Percentiles rank a stretch among this genome's conserved stretches.
Evolutionary conservation across 2,113 vertebrate species (phyloP).

Genomic region (Phoxinus phoxinus): DNA sequence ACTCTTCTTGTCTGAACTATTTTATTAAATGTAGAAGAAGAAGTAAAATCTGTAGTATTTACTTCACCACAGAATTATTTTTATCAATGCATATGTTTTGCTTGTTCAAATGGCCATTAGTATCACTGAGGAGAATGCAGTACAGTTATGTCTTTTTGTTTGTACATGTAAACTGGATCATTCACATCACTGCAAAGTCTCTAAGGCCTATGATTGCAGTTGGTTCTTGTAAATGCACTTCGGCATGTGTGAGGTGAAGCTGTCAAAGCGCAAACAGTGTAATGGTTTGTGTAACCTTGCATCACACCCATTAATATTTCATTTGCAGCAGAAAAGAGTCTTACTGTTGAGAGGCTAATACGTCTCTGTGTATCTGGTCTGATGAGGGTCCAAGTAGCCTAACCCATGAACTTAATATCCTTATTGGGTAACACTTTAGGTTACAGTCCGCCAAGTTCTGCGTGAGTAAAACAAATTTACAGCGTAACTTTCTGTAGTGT

Average conservation of each 20-base stretch:
- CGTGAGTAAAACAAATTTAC: no score
- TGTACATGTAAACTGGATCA: not conserved
- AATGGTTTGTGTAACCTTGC: conserved; percentile 43
- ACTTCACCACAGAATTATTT: no score
- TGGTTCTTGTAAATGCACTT: conserved; percentile 3
- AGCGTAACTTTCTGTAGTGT: no score
- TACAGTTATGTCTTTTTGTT: not conserved
- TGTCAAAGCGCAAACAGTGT: conserved; percentile 28
- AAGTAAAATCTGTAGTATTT: no score
- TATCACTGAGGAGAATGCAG: not conserved
- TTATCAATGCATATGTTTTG: no score
- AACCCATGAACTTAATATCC: not conserved
- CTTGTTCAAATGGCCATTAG: not conserved
- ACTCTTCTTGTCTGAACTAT: no score
- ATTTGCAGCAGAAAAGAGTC: conserved; percentile 17
- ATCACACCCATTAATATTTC: conserved; percentile 51
- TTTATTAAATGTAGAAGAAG: no score
- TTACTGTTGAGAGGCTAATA: conserved; percentile 18
- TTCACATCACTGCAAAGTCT: not conserved
- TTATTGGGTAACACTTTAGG: not conserved
- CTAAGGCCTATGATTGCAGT: not conserved
- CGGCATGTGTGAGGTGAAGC: conserved; percentile 26
- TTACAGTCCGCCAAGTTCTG: no score
- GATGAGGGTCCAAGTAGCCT: conserved; percentile 7
- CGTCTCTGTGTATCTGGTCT: conserved; percentile 7